phyloP scores from a whole-genome alignment of 2,888 invertebrate genomes.

The Drosophila rellima region DNA sequence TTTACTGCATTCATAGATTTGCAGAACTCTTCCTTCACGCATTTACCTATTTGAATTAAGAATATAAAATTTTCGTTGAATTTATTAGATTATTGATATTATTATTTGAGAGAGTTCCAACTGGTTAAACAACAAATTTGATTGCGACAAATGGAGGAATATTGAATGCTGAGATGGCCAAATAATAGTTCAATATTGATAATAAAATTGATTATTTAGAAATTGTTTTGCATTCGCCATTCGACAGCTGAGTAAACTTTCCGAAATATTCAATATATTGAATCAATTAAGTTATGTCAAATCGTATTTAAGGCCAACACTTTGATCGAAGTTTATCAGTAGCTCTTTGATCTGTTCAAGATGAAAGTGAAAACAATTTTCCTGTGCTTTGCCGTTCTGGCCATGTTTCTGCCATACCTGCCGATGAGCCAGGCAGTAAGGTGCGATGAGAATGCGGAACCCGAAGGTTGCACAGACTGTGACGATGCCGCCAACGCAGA shows the following conservation, averaged over 20 bases:
- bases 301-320: constrained; percentile 9
- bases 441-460: constrained; percentile 10
- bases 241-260: constrained; percentile 18
- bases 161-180: too few relatives aligned
- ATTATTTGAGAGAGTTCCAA: constrained; percentile 1
- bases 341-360: background rate
- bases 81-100: background rate
- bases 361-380: constrained; percentile 19
- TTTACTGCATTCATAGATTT: background rate
- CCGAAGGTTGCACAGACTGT: constrained; percentile 29
- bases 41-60: background rate
- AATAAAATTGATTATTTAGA: constrained; percentile 5
- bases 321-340: background rate
- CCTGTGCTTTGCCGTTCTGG: constrained; percentile 13
- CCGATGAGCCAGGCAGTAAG: constrained; percentile 6
- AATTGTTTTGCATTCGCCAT: background rate
- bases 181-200: background rate
- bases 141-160: background rate
- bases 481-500: background rate
- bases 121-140: constrained; percentile 22
- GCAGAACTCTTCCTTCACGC: background rate
- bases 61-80: background rate
- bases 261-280: constrained; percentile 4
- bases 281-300: background rate
- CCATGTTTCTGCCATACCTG: constrained; percentile 1